A percentile compares a stretch with the other conserved stretches of the same genome.
Conservation (phyloP, 2,797 vertebrate genomes). For the Rousettus madagascariensis region DNA sequence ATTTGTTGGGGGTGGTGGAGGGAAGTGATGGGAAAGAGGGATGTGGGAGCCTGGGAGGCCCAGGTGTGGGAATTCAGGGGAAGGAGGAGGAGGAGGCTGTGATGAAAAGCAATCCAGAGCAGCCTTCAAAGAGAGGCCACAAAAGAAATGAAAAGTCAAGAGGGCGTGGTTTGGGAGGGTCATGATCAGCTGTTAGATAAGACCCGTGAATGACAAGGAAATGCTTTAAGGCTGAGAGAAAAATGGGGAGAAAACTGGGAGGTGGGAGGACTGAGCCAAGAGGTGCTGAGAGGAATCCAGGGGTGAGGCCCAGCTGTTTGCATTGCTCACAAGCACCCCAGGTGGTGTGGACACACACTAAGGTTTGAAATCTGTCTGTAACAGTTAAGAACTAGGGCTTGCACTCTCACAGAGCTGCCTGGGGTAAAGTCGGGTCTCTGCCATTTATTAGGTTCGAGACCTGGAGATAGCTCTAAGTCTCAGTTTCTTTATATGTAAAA, state of each 20-base stretch:
- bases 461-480: neutral
- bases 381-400: neutral
- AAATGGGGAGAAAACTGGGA: neutral
- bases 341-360: neutral
- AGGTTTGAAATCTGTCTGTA: neutral
- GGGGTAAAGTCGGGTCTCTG: neutral
- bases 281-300: neutral
- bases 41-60: neutral
- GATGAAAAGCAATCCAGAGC: neutral
- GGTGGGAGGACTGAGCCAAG: neutral
- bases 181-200: neutral
- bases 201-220: neutral
- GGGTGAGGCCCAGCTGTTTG: neutral
- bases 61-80: neutral
- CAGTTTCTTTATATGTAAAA: neutral
- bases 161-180: neutral
- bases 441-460: neutral
- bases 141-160: neutral
- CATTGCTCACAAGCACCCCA: neutral
- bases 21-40: neutral
- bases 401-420: neutral
- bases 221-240: neutral
- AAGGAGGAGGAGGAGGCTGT: neutral
- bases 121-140: neutral
- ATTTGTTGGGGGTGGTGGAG: neutral